These are phyloP conservation scores for Drosophila lacicola DNA, from an alignment of 2,888 invertebrate genomes.

Conservation along the genomic window DNA sequence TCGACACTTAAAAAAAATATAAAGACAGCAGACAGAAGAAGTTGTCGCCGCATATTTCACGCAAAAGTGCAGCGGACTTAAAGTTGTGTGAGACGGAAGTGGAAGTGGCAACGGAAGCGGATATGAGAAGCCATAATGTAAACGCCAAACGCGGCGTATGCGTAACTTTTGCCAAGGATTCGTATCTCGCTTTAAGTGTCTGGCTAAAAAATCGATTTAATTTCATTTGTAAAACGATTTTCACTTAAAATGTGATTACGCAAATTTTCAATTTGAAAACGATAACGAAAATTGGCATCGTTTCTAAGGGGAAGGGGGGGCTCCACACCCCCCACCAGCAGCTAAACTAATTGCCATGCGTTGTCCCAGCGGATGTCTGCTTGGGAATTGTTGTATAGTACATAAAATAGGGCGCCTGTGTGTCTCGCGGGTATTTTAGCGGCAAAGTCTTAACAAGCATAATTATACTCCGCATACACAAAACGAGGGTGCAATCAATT, in stretches of 20 bases:
- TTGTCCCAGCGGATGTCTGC: constrained; percentile 45
- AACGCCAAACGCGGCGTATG: constrained; percentile 43
- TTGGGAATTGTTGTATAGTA: constrained; percentile 40
- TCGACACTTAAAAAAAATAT: constrained; percentile 4
- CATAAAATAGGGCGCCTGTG: constrained; percentile 39
- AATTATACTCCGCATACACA: constrained; percentile 27
- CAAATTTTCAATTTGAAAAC: constrained; percentile 82
- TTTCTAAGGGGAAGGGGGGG: neutral
- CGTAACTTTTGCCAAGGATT: constrained; percentile 51
- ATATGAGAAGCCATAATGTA: constrained; percentile 70
- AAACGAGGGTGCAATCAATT: neutral
- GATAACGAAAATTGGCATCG: constrained; percentile 74
- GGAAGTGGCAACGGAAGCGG: constrained; percentile 48
- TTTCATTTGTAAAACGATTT: constrained; percentile 78
- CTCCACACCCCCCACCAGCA: neutral
- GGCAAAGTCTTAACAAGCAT: constrained; percentile 20
- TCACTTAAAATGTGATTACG: constrained; percentile 83
- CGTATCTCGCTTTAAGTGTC: constrained; percentile 49
- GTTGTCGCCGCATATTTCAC: constrained; percentile 43
- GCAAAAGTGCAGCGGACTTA: constrained; percentile 53
- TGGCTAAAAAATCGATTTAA: constrained; percentile 72
- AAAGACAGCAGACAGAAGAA: neutral
- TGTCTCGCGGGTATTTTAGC: constrained; percentile 52
- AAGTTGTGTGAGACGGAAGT: constrained; percentile 40
- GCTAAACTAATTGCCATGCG: constrained; percentile 22